A percentile compares a stretch with the other conserved stretches of the same genome.
Evolutionary conservation across 2,888 invertebrate genomes (phyloP).

Genomic region (Aleiodes testaceus): DNA sequence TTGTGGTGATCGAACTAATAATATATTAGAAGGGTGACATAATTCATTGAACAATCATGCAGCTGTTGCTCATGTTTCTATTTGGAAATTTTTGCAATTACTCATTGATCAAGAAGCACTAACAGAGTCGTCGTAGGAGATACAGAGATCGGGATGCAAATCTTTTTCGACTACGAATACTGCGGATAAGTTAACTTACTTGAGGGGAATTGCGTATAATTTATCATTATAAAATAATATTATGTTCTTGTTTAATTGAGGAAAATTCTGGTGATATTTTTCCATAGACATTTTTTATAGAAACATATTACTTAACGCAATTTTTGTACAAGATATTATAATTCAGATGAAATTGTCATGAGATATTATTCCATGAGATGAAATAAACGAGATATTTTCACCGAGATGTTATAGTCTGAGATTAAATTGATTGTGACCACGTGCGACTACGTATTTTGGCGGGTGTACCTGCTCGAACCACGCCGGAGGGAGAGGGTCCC

Average conservation of each 20-base stretch:
- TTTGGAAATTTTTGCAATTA: background rate
- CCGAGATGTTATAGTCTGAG: no score
- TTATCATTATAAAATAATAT: conserved; percentile 27
- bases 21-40: conserved; percentile 11
- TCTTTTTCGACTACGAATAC: background rate
- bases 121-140: background rate
- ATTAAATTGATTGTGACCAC: no score
- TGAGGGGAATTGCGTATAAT: background rate
- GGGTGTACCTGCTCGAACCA: no score
- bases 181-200: background rate
- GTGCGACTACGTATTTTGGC: no score
- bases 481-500: no score
- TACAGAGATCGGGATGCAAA: background rate
- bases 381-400: conserved; percentile 41
- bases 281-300: no score
- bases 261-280: no score
- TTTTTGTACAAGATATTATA: background rate
- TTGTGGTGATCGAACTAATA: background rate
- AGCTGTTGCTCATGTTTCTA: background rate
- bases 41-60: conserved; percentile 7
- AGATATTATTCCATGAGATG: conserved; percentile 40
- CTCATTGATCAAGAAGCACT: background rate
- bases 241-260: no score
- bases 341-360: no score
- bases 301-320: no score